Percentiles rank a stretch among this genome's conserved stretches.
Evolutionary conservation across 1,140 invertebrate species (phyloP).

Genomic region (Drosophila jambulina): DNA sequence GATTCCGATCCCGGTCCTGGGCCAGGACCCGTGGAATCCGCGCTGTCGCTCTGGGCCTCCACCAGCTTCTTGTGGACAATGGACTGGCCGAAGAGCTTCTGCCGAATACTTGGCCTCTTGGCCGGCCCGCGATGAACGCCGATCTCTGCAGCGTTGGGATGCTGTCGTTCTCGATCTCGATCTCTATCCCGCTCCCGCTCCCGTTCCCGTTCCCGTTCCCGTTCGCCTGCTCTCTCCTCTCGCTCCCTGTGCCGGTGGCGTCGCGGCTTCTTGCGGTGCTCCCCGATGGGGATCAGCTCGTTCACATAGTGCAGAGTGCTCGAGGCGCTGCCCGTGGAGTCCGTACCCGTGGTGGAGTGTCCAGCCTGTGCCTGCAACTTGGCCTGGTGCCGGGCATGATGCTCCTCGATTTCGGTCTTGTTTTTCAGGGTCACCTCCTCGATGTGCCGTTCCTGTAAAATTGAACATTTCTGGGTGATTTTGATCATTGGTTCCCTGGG

Average conservation of each 20-base stretch:
- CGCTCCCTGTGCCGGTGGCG: slow-evolving; percentile 55
- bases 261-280: slow-evolving; percentile 60
- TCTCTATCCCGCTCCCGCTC: slow-evolving; percentile 11
- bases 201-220: slow-evolving; percentile 8
- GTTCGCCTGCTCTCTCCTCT: slow-evolving; percentile 4
- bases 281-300: slow-evolving; percentile 38
- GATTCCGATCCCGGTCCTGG: neutral
- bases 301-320: slow-evolving; percentile 64
- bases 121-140: slow-evolving; percentile 46
- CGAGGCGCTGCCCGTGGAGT: slow-evolving; percentile 34
- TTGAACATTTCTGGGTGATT: slow-evolving; percentile 1
- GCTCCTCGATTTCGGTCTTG: slow-evolving; percentile 68
- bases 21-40: slow-evolving; percentile 32
- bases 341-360: slow-evolving; percentile 18
- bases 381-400: slow-evolving; percentile 40
- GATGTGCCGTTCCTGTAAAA: slow-evolving; percentile 66
- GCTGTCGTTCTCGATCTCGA: slow-evolving; percentile 1
- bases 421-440: slow-evolving; percentile 74
- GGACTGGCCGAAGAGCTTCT: slow-evolving; percentile 73
- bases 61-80: slow-evolving; percentile 64
- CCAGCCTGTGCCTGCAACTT: slow-evolving; percentile 20
- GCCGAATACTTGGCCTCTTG: slow-evolving; percentile 69
- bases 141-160: slow-evolving; percentile 10
- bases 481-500: neutral
- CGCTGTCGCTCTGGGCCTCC: slow-evolving; percentile 57